These are phyloP conservation scores for Excalfactoria chinensis DNA, from an alignment of 2,113 vertebrate genomes.

Conservation along the genomic window DNA sequence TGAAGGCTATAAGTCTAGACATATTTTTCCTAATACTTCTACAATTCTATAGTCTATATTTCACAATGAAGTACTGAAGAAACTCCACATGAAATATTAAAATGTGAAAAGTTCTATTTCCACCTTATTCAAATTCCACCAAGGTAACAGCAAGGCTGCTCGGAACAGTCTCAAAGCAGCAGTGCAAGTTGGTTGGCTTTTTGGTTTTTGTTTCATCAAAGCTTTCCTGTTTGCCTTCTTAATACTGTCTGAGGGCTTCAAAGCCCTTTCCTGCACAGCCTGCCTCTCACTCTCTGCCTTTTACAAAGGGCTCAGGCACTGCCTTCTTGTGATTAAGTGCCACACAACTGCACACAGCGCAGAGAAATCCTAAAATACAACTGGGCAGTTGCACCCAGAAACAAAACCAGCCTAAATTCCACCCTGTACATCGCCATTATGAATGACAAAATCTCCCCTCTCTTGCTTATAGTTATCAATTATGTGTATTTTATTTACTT, in stretches of 20 bases:
- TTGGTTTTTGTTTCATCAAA: neutral
- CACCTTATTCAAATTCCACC: neutral
- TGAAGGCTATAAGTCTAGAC: neutral
- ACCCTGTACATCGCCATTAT: neutral
- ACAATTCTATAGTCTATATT: neutral
- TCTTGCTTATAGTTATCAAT: neutral
- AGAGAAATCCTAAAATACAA: neutral
- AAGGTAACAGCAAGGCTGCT: neutral
- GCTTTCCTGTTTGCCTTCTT: neutral
- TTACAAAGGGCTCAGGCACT: neutral
- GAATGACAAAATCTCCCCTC: neutral
- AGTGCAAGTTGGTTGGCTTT: neutral
- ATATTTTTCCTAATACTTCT: neutral
- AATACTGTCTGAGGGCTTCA: neutral
- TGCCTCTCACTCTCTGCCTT: neutral
- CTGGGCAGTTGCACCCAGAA: neutral
- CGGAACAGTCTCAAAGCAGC: neutral
- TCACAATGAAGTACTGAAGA: neutral
- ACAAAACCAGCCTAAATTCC: neutral
- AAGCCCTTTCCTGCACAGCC: neutral
- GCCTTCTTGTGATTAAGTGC: neutral
- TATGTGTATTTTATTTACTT: neutral
- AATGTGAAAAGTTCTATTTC: neutral
- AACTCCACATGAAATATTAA: neutral
- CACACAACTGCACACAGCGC: neutral